A percentile compares a stretch with the other conserved stretches of the same genome.
Evolutionary conservation across 1,140 invertebrate genomes (phyloP).

Genomic region (Melitaea cinxia): DNA sequence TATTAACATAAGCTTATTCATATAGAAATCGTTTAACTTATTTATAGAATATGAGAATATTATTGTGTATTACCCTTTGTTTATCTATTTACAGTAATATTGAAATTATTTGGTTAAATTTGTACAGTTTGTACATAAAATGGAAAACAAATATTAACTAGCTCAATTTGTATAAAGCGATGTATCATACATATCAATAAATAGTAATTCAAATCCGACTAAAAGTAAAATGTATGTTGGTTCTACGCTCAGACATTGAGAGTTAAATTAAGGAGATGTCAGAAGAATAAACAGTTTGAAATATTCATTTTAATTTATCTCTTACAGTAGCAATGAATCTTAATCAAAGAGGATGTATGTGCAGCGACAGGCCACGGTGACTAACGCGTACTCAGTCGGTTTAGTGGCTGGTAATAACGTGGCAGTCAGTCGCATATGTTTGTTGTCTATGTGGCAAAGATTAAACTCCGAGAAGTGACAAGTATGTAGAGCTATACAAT

Average conservation of each 20-base stretch:
- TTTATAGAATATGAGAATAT: no score
- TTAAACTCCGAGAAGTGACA: neutral
- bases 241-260: neutral
- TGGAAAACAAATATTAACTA: no score
- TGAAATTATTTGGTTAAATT: no score
- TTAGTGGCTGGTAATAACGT: slow-evolving; percentile 50
- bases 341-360: slow-evolving; percentile 41
- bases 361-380: slow-evolving; percentile 51
- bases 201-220: neutral
- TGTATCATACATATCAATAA: neutral
- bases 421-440: slow-evolving; percentile 48
- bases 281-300: slow-evolving; percentile 27
- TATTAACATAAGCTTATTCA: no score
- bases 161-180: neutral
- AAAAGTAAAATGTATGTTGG: neutral
- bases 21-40: no score
- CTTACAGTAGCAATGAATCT: slow-evolving; percentile 40
- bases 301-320: slow-evolving; percentile 34
- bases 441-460: slow-evolving; percentile 31
- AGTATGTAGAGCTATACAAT: neutral
- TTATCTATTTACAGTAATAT: no score
- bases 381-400: slow-evolving; percentile 50
- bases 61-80: no score
- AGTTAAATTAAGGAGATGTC: slow-evolving; percentile 23
- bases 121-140: no score